Percentiles rank a stretch among this genome's conserved stretches.
Evolutionary conservation across 2,888 invertebrate genomes (phyloP).

Genomic region (Rhagonycha fulva): DNA sequence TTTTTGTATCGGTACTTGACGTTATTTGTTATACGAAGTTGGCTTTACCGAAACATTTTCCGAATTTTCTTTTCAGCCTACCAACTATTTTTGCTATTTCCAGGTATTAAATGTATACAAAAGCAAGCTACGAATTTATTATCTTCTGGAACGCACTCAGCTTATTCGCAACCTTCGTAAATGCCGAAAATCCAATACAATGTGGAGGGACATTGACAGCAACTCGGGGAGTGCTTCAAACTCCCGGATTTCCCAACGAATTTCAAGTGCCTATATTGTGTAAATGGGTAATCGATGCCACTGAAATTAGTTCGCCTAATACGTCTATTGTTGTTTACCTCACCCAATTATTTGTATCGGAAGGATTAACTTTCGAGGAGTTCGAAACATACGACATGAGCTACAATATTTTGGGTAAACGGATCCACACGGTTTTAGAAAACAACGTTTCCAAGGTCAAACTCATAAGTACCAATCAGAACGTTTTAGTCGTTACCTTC

Average conservation of each 20-base stretch:
- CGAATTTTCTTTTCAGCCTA: neutral
- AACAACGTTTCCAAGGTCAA: slow-evolving; percentile 69
- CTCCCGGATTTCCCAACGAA: slow-evolving; percentile 82
- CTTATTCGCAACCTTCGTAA: neutral
- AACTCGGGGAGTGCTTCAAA: slow-evolving; percentile 73
- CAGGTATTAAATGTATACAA: neutral
- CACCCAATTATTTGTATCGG: slow-evolving; percentile 84
- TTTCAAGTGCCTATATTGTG: slow-evolving; percentile 82
- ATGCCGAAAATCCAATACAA: slow-evolving; percentile 40
- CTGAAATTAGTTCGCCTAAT: slow-evolving; percentile 55
- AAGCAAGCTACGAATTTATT: neutral
- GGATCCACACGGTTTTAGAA: slow-evolving; percentile 71
- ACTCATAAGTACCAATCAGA: slow-evolving; percentile 67
- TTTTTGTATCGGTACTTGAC: neutral
- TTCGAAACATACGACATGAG: slow-evolving; percentile 70
- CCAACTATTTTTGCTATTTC: neutral
- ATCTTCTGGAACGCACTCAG: neutral
- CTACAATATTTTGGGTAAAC: slow-evolving; percentile 24
- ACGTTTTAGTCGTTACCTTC: slow-evolving; percentile 80
- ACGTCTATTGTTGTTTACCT: slow-evolving; percentile 83
- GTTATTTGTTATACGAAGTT: neutral
- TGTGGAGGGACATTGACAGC: slow-evolving; percentile 72
- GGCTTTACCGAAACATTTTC: neutral
- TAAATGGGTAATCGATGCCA: slow-evolving; percentile 86
- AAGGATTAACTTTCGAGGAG: slow-evolving; percentile 76